Percentiles rank a stretch among this genome's conserved stretches.
Conservation (phyloP, 2,888 invertebrate genomes). For the Xestoiulus laeticollis region DNA sequence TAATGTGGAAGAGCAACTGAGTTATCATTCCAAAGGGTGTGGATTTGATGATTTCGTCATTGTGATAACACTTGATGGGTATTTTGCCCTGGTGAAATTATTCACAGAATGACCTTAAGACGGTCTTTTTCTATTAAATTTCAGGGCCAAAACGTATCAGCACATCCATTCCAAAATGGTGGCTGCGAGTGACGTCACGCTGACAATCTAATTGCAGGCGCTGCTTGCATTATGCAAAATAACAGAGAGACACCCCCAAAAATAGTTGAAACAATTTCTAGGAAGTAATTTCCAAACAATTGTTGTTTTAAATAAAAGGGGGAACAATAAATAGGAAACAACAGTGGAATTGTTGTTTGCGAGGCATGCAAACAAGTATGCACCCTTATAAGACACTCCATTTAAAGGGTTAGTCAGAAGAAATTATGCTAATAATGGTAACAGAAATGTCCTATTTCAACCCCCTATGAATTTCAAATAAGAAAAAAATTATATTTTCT, state of each 20-base stretch:
- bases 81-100: neutral
- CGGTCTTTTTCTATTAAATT: neutral
- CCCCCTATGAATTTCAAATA: neutral
- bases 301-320: conserved; percentile 35
- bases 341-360: neutral
- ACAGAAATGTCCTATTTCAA: neutral
- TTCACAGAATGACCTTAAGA: neutral
- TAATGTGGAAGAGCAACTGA: too few species aligned
- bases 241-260: conserved; percentile 1
- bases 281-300: conserved; percentile 43
- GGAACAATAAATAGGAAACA: conserved; percentile 14
- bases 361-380: neutral
- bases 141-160: neutral
- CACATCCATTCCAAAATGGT: neutral
- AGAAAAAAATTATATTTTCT: neutral
- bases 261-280: conserved; percentile 34
- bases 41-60: neutral
- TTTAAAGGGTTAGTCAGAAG: neutral
- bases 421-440: neutral
- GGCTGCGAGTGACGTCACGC: neutral
- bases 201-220: neutral
- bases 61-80: neutral
- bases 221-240: neutral
- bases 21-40: neutral
- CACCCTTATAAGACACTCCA: neutral